Conservation (phyloP, 2,888 invertebrate species). For the Anthophora plumipes region DNA sequence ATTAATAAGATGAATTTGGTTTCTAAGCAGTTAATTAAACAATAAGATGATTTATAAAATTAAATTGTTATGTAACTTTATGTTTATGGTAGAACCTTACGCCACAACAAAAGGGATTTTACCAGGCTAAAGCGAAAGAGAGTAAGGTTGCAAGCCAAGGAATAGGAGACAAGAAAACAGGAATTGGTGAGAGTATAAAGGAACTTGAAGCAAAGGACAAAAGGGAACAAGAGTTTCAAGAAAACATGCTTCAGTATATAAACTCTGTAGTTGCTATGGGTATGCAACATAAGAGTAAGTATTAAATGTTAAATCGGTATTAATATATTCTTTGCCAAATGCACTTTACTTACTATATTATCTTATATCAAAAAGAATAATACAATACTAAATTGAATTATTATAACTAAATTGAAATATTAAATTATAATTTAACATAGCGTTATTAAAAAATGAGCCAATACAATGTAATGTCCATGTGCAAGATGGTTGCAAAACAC, state of each 20-base stretch:
- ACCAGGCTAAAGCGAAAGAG: constrained; percentile 5
- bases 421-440: too few species aligned
- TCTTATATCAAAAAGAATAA: too few species aligned
- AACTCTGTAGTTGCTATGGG: constrained; percentile 21
- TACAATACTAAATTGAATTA: too few species aligned
- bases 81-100: constrained; percentile 3
- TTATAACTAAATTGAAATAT: too few species aligned
- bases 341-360: too few species aligned
- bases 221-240: not conserved
- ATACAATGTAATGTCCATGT: too few species aligned
- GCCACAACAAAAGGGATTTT: not conserved
- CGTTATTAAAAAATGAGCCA: too few species aligned
- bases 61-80: not conserved
- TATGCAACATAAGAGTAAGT: not conserved
- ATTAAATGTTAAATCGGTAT: not conserved
- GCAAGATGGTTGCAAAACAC: too few species aligned
- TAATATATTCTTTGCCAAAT: too few species aligned
- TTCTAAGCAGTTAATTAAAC: not conserved
- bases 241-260: constrained; percentile 38
- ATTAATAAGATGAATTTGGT: not conserved
- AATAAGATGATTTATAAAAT: not conserved
- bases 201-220: not conserved
- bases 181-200: constrained; percentile 13
- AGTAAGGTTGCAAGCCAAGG: constrained; percentile 4
- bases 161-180: not conserved